Conservation (phyloP, 2,797 vertebrate genomes). For the Poecilia gillii region DNA sequence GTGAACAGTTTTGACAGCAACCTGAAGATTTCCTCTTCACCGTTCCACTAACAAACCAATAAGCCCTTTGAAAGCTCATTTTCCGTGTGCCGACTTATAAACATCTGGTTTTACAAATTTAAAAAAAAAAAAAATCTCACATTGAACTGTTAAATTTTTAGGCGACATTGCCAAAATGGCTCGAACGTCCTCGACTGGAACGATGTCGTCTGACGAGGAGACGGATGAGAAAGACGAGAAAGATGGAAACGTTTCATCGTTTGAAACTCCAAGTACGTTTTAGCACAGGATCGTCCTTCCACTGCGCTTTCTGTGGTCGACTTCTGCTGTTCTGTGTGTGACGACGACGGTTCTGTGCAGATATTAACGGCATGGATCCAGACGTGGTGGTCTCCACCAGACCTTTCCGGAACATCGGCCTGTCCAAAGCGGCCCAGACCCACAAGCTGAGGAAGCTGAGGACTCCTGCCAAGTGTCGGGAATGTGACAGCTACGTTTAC, state of each 20-base stretch:
- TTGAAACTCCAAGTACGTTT: constrained; percentile 85
- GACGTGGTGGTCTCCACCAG: constrained; percentile 85
- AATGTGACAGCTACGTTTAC: constrained; percentile 98
- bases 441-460: constrained; percentile 93
- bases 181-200: constrained; percentile 85
- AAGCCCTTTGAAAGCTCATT: neutral
- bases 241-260: constrained; percentile 78
- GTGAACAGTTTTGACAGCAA: neutral
- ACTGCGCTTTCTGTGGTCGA: neutral
- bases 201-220: constrained; percentile 88
- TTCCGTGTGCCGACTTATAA: neutral
- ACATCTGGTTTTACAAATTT: neutral
- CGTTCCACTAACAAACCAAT: neutral
- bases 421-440: constrained; percentile 94
- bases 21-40: neutral
- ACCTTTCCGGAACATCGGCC: constrained; percentile 90
- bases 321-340: neutral
- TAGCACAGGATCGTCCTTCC: neutral
- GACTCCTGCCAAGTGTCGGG: constrained; percentile 91
- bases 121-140: neutral
- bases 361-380: constrained; percentile 87
- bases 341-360: constrained; percentile 49
- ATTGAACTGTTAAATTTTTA: constrained; percentile 47
- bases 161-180: constrained; percentile 86
- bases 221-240: constrained; percentile 87